These are phyloP conservation scores for Megalops cyprinoides DNA, from an alignment of 2,797 vertebrate genomes.

Conservation along the genomic window DNA sequence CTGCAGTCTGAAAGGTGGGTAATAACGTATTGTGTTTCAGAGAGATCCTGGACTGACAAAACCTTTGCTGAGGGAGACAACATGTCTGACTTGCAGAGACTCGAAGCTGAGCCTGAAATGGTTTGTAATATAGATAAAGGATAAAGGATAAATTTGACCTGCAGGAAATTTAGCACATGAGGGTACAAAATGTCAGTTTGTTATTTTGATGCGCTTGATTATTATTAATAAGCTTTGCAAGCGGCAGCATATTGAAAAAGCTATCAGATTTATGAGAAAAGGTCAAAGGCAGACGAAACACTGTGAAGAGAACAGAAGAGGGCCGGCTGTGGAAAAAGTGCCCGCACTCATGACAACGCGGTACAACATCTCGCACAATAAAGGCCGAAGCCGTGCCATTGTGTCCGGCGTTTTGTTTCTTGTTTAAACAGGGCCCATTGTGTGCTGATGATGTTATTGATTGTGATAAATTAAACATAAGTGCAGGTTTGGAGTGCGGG, in stretches of 20 bases:
- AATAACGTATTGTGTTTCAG: background rate
- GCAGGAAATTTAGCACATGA: background rate
- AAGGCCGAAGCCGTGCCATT: background rate
- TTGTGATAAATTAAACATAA: constrained; percentile 32
- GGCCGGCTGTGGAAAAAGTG: background rate
- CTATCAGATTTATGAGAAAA: background rate
- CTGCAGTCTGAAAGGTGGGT: background rate
- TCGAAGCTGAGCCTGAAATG: background rate
- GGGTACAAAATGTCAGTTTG: background rate
- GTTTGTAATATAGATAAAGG: background rate
- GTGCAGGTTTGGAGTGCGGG: constrained; percentile 12
- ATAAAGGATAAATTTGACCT: background rate
- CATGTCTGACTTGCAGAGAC: background rate
- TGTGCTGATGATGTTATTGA: constrained; percentile 11
- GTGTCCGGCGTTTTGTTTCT: background rate
- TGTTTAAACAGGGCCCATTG: constrained; percentile 5
- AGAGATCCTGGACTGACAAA: background rate
- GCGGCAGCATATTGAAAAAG: background rate
- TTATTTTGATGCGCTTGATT: background rate
- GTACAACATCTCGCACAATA: background rate
- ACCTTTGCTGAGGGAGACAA: background rate
- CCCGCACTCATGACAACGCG: background rate
- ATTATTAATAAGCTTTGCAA: background rate
- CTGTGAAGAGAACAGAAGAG: background rate
- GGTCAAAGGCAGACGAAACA: background rate